Percentiles rank a stretch among this genome's conserved stretches.
Conservation (phyloP, 1,140 invertebrate species). For the Drosophila ananassae region DNA sequence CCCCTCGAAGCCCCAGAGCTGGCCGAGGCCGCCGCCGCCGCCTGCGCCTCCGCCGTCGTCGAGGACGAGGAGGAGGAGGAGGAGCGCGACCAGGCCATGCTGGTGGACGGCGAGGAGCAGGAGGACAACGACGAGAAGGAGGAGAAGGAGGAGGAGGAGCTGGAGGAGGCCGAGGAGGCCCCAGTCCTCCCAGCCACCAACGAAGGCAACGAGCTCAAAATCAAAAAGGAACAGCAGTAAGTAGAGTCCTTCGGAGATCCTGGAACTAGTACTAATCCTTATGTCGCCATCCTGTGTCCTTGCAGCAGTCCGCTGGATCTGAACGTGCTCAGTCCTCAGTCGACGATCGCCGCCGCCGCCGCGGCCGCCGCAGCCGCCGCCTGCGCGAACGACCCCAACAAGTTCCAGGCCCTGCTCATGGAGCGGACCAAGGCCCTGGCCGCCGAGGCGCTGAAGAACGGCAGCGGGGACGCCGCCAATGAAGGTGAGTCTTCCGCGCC, state of each 20-base stretch:
- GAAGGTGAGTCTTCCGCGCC: slow-evolving; percentile 75
- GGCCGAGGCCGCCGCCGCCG: background rate
- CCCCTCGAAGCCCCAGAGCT: slow-evolving; percentile 2
- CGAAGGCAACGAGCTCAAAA: slow-evolving; percentile 67
- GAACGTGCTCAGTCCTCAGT: slow-evolving; percentile 78
- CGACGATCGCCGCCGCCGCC: slow-evolving; percentile 74
- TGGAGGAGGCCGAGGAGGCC: slow-evolving; percentile 31
- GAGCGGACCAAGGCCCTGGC: slow-evolving; percentile 90
- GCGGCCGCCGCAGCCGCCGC: slow-evolving; percentile 79
- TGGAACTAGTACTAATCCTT: too few species aligned
- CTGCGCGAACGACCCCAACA: slow-evolving; percentile 86
- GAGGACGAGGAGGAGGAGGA: slow-evolving; percentile 1
- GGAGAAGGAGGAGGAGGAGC: slow-evolving; percentile 27
- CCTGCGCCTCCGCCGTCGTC: background rate
- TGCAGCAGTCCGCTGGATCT: slow-evolving; percentile 74
- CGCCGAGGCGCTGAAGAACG: slow-evolving; percentile 84
- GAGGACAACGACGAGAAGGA: slow-evolving; percentile 8
- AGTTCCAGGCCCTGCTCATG: slow-evolving; percentile 90
- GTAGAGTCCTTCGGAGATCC: slow-evolving; percentile 20
- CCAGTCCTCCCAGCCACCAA: slow-evolving; percentile 25
- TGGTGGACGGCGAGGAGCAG: slow-evolving; percentile 27
- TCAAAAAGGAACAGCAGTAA: slow-evolving; percentile 83
- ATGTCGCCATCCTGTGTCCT: background rate
- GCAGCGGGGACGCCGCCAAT: slow-evolving; percentile 36
- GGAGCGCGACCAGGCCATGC: slow-evolving; percentile 35